phyloP scores from a whole-genome alignment of 2,113 vertebrate genomes.

The Psittacara wagleri region DNA sequence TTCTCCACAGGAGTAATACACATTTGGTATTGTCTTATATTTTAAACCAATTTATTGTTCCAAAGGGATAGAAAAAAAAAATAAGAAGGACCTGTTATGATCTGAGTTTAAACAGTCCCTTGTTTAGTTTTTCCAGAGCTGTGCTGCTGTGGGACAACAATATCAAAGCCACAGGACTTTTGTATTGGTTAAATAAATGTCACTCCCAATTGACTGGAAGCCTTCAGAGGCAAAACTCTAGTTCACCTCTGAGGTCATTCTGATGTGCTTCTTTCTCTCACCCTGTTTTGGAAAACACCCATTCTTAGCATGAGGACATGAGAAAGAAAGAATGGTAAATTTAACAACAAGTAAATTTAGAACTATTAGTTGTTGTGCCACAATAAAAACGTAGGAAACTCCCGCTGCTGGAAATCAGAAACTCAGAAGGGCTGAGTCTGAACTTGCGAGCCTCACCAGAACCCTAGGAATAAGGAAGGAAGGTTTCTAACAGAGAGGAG shows the following conservation, averaged over 20 bases:
- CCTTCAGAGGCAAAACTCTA: neutral
- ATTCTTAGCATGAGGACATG: neutral
- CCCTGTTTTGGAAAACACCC: neutral
- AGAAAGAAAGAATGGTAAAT: neutral
- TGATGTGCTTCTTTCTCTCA: neutral
- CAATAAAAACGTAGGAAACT: neutral
- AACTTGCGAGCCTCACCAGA: neutral
- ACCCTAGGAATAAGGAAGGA: neutral
- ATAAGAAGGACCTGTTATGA: constrained; percentile 27
- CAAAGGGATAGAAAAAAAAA: constrained; percentile 54
- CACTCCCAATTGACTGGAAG: neutral
- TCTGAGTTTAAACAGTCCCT: constrained; percentile 46
- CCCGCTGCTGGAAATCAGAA: neutral
- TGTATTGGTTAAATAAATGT: constrained; percentile 35
- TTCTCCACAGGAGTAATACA: constrained; percentile 70
- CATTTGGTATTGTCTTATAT: constrained; percentile 70
- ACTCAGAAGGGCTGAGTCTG: neutral
- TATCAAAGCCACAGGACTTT: constrained; percentile 24
- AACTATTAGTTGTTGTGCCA: neutral
- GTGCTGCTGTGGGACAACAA: neutral
- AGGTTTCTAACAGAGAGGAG: neutral
- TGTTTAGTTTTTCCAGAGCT: constrained; percentile 26
- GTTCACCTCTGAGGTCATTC: neutral
- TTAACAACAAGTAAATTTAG: neutral
- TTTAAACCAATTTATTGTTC: constrained; percentile 70